These are phyloP conservation scores for Hedychridium roseum DNA, from an alignment of 2,888 invertebrate genomes.

Conservation along the genomic window DNA sequence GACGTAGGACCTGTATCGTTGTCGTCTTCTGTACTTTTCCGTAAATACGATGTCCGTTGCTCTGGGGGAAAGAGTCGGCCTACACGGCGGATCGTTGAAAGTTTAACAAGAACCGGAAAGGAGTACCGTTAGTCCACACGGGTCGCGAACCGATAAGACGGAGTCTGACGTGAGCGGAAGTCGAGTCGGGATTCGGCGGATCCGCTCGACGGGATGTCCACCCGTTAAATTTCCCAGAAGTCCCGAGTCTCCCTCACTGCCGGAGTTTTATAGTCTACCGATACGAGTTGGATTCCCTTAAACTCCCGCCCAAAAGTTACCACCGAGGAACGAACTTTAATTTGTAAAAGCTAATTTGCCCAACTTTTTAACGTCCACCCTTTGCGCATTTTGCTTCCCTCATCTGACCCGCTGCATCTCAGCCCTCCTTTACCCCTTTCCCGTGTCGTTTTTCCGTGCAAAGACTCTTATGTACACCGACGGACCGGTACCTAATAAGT, in stretches of 20 bases:
- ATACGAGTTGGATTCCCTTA: slow-evolving; percentile 45
- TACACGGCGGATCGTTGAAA: no score
- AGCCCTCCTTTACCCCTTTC: no score
- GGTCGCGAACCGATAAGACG: no score
- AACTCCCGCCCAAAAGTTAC: slow-evolving; percentile 30
- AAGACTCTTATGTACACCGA: no score
- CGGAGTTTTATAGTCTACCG: slow-evolving; percentile 48
- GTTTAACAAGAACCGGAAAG: slow-evolving; percentile 33
- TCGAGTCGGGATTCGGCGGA: slow-evolving; percentile 14
- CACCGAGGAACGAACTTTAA: slow-evolving; percentile 48
- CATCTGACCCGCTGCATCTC: no score
- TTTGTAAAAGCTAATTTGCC: slow-evolving; percentile 60
- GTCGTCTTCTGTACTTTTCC: no score
- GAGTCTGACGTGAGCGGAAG: slow-evolving; percentile 25
- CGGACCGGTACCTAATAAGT: no score
- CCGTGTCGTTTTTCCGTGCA: no score
- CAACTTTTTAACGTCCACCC: slow-evolving; percentile 48
- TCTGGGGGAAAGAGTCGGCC: no score
- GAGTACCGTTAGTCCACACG: no score
- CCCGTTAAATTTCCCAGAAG: slow-evolving; percentile 44
- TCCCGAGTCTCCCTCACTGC: slow-evolving; percentile 8
- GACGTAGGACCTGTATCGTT: no score
- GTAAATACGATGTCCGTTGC: no score
- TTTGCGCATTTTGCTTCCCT: slow-evolving; percentile 1
- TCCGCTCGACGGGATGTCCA: slow-evolving; percentile 35